Conservation (phyloP, 1,140 invertebrate genomes). For the Mya arenaria region DNA sequence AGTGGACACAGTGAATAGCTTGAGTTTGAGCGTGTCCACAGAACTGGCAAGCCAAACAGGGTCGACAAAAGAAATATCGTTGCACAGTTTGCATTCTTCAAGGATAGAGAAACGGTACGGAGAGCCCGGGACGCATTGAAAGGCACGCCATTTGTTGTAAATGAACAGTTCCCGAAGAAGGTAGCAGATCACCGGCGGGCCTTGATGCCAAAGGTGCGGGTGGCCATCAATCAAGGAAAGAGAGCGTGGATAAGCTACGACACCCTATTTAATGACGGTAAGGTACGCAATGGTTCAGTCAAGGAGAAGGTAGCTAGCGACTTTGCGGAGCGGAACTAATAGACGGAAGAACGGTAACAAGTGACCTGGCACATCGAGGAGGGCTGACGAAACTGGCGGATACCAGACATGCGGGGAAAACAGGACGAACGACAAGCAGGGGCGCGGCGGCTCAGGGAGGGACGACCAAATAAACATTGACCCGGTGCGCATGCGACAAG, state of each 20-base stretch:
- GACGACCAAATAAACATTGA: no score
- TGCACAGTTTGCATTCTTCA: constrained; percentile 1
- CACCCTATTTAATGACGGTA: constrained; percentile 2
- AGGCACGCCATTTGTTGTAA: neutral
- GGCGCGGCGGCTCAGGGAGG: no score
- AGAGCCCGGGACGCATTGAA: neutral
- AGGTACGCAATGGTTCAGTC: no score
- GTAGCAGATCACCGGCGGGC: neutral
- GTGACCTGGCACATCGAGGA: no score
- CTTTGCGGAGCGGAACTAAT: no score
- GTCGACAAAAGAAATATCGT: neutral
- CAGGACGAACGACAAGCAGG: no score
- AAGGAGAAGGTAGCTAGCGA: no score
- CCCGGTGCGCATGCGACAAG: no score
- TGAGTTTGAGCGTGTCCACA: neutral
- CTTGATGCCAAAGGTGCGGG: neutral
- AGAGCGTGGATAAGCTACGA: constrained; percentile 16
- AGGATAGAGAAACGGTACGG: neutral
- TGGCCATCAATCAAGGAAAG: neutral
- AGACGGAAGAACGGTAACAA: no score
- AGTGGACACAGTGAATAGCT: no score
- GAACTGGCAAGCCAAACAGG: neutral
- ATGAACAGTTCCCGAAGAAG: neutral
- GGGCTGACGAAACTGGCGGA: no score
- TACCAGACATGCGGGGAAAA: no score